These are phyloP conservation scores for Ophiothrix spiculata DNA, from an alignment of 35 echinoderm and acorn worm species.

Conservation along the genomic window DNA sequence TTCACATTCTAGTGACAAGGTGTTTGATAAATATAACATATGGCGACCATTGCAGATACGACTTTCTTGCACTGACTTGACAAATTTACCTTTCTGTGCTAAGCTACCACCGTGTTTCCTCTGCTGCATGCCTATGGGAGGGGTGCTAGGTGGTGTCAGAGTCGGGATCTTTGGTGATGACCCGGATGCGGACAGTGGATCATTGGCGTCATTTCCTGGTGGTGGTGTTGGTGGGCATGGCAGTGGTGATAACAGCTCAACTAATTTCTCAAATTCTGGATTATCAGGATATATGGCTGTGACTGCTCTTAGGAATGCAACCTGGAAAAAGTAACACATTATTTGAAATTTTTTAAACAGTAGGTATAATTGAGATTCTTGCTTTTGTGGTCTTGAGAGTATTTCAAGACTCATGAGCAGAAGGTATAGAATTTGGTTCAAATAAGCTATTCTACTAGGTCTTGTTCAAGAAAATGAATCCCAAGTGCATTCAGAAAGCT, in stretches of 20 bases:
- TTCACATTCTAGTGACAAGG: no score
- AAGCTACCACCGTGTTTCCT: not conserved
- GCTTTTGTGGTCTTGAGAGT: no score
- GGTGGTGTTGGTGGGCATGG: conserved; percentile 37
- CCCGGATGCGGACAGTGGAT: not conserved
- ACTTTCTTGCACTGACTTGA: no score
- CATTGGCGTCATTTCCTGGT: not conserved
- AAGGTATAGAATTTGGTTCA: no score
- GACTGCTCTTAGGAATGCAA: conserved; percentile 56
- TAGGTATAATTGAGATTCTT: no score
- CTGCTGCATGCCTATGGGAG: not conserved
- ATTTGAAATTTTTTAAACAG: no score
- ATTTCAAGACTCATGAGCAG: no score
- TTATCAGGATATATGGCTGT: conserved; percentile 47
- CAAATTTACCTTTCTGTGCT: not conserved
- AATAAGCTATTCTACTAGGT: no score
- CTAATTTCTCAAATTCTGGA: conserved; percentile 60
- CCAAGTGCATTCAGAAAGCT: no score
- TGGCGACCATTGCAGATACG: no score
- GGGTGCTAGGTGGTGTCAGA: not conserved
- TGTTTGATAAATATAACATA: no score
- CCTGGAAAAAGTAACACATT: conserved; percentile 41
- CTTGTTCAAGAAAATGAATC: no score
- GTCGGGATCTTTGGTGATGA: conserved; percentile 14
- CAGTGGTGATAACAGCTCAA: conserved; percentile 50